phyloP scores from a whole-genome alignment of 1,140 invertebrate species.

The Trichonephila inaurata region DNA sequence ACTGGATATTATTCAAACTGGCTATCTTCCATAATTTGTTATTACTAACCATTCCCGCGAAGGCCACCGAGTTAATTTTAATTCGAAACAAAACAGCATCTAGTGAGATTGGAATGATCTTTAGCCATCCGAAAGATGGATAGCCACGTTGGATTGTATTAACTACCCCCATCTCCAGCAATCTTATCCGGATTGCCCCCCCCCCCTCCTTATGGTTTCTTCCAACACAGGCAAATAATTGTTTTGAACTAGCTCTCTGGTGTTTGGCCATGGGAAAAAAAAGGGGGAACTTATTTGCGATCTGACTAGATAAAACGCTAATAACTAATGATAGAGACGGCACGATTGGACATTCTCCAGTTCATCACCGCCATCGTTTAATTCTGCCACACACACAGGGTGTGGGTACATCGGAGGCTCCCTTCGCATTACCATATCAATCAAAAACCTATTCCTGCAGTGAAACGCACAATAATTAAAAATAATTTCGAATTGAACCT shows the following conservation, averaged over 20 bases:
- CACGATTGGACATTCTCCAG: slow-evolving; percentile 6
- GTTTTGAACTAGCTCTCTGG: background rate
- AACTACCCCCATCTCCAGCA: background rate
- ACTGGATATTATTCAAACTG: no score
- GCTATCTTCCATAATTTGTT: background rate
- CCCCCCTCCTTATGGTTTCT: background rate
- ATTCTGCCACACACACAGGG: slow-evolving; percentile 30
- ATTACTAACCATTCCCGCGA: background rate
- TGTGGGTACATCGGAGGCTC: slow-evolving; percentile 20
- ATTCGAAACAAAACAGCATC: background rate
- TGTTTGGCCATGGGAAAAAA: background rate
- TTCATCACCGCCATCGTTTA: slow-evolving; percentile 34
- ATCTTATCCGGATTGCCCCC: background rate
- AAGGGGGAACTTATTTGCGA: background rate
- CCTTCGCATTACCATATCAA: slow-evolving; percentile 57
- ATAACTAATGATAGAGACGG: slow-evolving; percentile 33
- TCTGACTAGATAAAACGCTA: background rate
- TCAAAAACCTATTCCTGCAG: slow-evolving; percentile 31
- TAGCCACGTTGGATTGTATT: background rate
- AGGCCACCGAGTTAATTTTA: background rate
- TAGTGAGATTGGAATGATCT: background rate
- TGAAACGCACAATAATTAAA: slow-evolving; percentile 33
- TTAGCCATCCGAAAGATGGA: background rate
- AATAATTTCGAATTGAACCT: slow-evolving; percentile 48
- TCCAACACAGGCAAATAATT: background rate